Evolutionary conservation across 2,888 invertebrate genomes (phyloP), one percentile per base, ranked within the genome.

Genomic region (Mythimna pallens): DNA sequence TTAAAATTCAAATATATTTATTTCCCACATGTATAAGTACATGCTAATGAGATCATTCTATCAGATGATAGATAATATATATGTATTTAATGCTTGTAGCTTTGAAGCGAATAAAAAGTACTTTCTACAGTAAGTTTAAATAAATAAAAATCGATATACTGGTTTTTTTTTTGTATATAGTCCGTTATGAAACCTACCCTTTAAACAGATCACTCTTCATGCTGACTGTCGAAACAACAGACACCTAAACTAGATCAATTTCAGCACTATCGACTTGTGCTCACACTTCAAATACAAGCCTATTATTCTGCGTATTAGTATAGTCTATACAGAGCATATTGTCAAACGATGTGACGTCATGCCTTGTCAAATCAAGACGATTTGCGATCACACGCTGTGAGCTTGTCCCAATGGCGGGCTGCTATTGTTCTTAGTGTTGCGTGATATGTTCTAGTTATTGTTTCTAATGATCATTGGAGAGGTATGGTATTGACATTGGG

Each of bases 291-390:
- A 79, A 72, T 55, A 40, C 55, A 67, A 59, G 12, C 54, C 76
- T 76, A 82, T 76, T 72, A 77, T 79, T 52, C 20, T 70, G 54
- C 14, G 40, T 62, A 71, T 30, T 20, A 40, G 14, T 20, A 30
- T n/a, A 64, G 36, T 59, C 34, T 12, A 69, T 59, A 70, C 50
- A 66, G 25, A 65, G 50, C 40, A 69, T 65, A 68, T 64, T 70
- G 67, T 54, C 47, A 50, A 59, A 67, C 64, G 25, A 43, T 62
- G 58, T 76, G 73, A 76, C 63, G 76, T 68, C 84, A 81, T 22
- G 25, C 10, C n/a, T 52, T 86, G 84, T 81, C 85, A 78, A 78
- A 84, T 76, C 85, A 84, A 73, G 73, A 62, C 81, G 76, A 83
- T 83, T 71, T 76, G 86, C 86, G 68, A 81, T 76, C 68, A 64